Percentiles rank a stretch among this genome's conserved stretches.
Evolutionary conservation across 2,113 vertebrate species (phyloP).

Genomic region (Puffinus mauretanicus): DNA sequence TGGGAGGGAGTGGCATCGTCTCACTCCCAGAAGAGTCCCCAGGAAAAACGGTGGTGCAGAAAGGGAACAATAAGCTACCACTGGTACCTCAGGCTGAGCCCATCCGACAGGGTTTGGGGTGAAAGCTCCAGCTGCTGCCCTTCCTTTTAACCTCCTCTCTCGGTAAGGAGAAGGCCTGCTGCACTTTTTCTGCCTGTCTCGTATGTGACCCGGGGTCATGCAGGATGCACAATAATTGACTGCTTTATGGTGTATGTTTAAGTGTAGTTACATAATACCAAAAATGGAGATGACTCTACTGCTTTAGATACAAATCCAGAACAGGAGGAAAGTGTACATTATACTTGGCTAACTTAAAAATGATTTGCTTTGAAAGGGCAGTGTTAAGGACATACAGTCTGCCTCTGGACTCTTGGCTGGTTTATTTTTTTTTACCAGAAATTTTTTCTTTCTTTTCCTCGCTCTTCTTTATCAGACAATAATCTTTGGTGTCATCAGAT

Average conservation of each 20-base stretch:
- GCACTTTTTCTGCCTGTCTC: not conserved
- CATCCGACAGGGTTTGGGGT: not conserved
- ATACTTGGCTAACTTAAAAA: conserved; percentile 7
- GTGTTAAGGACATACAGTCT: not conserved
- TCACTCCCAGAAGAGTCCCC: not conserved
- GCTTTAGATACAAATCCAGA: not conserved
- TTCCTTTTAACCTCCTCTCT: not conserved
- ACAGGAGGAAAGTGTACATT: not conserved
- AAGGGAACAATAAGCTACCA: not conserved
- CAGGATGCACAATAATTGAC: no score
- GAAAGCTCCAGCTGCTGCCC: not conserved
- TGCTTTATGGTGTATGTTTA: not conserved
- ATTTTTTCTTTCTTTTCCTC: no score
- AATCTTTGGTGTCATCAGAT: not conserved
- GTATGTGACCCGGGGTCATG: no score
- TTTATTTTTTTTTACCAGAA: not conserved
- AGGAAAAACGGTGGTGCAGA: not conserved
- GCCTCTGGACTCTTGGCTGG: not conserved
- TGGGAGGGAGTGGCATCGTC: not conserved
- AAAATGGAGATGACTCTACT: not conserved
- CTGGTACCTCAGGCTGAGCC: not conserved
- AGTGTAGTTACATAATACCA: not conserved
- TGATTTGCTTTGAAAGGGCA: not conserved
- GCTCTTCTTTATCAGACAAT: not conserved
- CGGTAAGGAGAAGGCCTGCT: not conserved